Base-by-base conservation (phyloP, 2,888 invertebrate species). In the Aphodius granarius region DNA sequence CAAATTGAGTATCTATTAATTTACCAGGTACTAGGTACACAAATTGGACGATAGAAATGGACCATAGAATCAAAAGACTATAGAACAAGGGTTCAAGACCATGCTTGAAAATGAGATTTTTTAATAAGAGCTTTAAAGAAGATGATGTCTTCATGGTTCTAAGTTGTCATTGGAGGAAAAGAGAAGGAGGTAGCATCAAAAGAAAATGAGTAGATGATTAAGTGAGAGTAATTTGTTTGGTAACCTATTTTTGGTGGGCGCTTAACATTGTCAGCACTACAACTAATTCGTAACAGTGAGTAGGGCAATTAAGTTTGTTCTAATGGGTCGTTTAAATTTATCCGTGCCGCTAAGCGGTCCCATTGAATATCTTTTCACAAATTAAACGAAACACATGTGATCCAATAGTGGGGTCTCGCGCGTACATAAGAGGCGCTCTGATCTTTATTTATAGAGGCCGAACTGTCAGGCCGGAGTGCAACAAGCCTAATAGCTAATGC, bases 401-500 rank as follows among this genome's bases (percentile, higher is more conserved):
- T 75, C 77, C 74, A 20, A 64, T 73, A 74, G 78, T 72, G 80
- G 73, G 75, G 77, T 73, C n/a, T n/a, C n/a, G 43, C 1, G 43
- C 6, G 43, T 13, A 43, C 13, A 74, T 66, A 79, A 76, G 72
- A 78, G 68, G 22, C 18, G 80, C 82, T 81, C 78, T 81, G 80
- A 81, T 83, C 81, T 83, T 75, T 84, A 84, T 84, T 84, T 84
- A 83, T 83, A 84, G 83, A 82, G 81, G 79, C 78, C 78, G 79
- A 83, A 82, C 83, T 83, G 85, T 82, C 83, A 83, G 43, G 79
- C 81, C 80, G 81, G 81, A 84, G 82, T 83, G 83, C 83, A 84
- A 80, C 82, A 82, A 81, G 82, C 79, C 81, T 84, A 83, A 84
- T 82, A 83, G 83, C 83, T 84, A 83, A 85, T 84, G 84, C 82